Percentiles rank a stretch among this genome's conserved stretches.
These are phyloP conservation scores for Thunnus maccoyii DNA, from an alignment of 2,113 vertebrate species.

Conservation along the genomic window DNA sequence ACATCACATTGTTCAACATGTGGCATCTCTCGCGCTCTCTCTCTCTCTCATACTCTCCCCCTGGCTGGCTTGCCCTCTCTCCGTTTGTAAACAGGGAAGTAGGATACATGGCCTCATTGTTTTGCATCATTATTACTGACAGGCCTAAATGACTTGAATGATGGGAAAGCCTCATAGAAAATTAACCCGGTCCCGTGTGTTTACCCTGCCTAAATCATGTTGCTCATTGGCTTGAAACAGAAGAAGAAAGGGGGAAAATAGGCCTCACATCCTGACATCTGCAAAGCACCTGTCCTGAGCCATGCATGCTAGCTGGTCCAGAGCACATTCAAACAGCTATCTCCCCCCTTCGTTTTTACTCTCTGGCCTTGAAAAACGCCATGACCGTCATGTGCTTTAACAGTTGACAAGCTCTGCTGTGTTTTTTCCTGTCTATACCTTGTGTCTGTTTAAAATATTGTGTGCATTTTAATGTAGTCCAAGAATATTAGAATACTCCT, in stretches of 20 bases:
- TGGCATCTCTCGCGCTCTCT: slow-evolving; percentile 57
- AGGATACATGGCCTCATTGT: slow-evolving; percentile 75
- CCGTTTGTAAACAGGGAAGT: slow-evolving; percentile 68
- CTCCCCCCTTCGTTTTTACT: slow-evolving; percentile 40
- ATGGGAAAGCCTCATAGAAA: slow-evolving; percentile 72
- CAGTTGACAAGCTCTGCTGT: slow-evolving; percentile 18
- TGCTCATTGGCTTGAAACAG: slow-evolving; percentile 70
- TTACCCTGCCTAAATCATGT: slow-evolving; percentile 75
- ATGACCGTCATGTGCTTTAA: slow-evolving; percentile 11
- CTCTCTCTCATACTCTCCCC: not conserved
- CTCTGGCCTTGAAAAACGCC: slow-evolving; percentile 32
- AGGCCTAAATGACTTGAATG: slow-evolving; percentile 74
- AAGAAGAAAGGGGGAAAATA: slow-evolving; percentile 20
- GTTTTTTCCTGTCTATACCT: slow-evolving; percentile 9
- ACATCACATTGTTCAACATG: slow-evolving; percentile 77
- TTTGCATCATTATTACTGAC: slow-evolving; percentile 79
- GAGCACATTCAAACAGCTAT: slow-evolving; percentile 46
- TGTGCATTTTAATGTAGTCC: not conserved
- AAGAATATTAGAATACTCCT: no score
- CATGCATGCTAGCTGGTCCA: slow-evolving; percentile 45
- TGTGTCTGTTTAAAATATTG: not conserved
- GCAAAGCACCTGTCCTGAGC: slow-evolving; percentile 76
- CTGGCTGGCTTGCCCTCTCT: slow-evolving; percentile 26
- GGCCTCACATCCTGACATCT: slow-evolving; percentile 80
- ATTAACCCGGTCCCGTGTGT: slow-evolving; percentile 74